phyloP scores from a whole-genome alignment of 1,140 invertebrate species.

The Thaumatotibia leucotreta region DNA sequence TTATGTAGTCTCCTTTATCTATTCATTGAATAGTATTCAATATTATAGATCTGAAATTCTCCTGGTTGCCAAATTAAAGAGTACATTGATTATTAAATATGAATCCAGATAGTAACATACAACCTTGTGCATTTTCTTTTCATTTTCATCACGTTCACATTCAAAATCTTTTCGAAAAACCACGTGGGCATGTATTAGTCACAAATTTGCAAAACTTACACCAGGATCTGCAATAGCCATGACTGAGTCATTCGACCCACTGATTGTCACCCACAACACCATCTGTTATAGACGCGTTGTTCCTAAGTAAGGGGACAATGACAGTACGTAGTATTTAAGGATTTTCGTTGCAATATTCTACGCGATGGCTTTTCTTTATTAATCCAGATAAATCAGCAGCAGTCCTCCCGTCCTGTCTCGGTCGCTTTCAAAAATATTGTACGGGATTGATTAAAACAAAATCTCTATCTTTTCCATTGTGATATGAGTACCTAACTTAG shows the following conservation, averaged over 20 bases:
- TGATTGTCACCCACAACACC: constrained; percentile 23
- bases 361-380: not conserved
- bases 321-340: not conserved
- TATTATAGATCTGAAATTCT: no score
- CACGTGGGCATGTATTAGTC: constrained; percentile 34
- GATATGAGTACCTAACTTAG: no score
- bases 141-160: not conserved
- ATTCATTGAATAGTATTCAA: no score
- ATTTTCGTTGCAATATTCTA: not conserved
- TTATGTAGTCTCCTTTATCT: no score
- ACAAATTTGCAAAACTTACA: constrained; percentile 20
- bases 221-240: constrained; percentile 19
- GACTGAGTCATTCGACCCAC: constrained; percentile 25
- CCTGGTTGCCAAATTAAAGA: no score
- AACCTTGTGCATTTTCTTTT: no score
- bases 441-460: no score
- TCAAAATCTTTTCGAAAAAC: not conserved
- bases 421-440: no score
- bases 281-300: not conserved
- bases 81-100: no score
- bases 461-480: no score
- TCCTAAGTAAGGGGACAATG: not conserved
- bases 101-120: no score
- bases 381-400: not conserved
- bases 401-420: no score